phyloP scores from a whole-genome alignment of 2,797 vertebrate species.

The Tinamus major region DNA sequence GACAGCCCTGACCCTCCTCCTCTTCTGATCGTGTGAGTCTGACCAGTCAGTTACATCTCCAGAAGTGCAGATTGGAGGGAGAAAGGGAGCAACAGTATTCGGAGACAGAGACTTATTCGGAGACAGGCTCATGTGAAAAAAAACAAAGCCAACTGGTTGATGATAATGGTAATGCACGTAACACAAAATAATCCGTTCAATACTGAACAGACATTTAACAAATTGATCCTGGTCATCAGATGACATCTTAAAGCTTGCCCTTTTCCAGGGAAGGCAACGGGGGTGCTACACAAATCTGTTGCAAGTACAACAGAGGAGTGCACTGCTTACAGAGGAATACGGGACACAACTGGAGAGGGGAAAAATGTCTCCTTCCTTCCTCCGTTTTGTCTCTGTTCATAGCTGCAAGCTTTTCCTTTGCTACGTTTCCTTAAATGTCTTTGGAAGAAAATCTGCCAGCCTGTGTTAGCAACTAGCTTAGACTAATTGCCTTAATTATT shows the following conservation, averaged over 20 bases:
- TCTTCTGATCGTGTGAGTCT: background rate
- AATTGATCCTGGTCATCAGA: constrained; percentile 48
- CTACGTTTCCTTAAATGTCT: background rate
- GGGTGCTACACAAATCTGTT: too few species aligned
- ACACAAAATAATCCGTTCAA: constrained; percentile 56
- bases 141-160: constrained; percentile 61
- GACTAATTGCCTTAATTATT: constrained; percentile 37
- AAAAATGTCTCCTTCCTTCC: background rate
- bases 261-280: background rate
- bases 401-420: background rate
- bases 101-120: background rate
- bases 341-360: background rate
- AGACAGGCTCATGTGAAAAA: background rate
- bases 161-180: constrained; percentile 13
- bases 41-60: background rate
- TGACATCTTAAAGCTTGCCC: constrained; percentile 15
- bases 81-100: background rate
- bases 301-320: background rate
- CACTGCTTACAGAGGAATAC: background rate
- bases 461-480: background rate
- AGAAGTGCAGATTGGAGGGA: background rate
- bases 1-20: background rate
- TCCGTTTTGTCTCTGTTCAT: background rate
- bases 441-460: background rate
- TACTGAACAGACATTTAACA: constrained; percentile 58